A percentile compares a stretch with the other conserved stretches of the same genome.
Conservation (phyloP, 2,888 invertebrate species). For the Lamellibrachia columna region DNA sequence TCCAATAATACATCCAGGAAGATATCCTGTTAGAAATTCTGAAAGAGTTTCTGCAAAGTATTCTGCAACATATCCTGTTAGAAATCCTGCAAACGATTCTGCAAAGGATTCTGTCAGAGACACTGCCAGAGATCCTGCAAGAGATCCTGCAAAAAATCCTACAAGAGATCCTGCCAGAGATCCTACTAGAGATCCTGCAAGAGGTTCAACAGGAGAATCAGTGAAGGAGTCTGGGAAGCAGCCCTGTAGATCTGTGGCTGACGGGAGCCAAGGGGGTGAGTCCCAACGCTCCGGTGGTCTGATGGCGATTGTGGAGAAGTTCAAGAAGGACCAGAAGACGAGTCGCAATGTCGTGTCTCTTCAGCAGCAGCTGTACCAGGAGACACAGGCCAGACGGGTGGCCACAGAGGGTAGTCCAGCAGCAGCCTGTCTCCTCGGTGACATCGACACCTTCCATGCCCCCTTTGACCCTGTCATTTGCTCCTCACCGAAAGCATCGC, state of each 20-base stretch:
- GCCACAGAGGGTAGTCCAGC: slow-evolving; percentile 13
- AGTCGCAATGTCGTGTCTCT: slow-evolving; percentile 28
- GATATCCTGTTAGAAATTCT: not conserved
- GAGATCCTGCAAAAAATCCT: not conserved
- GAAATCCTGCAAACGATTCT: not conserved
- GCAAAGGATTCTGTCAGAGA: not conserved
- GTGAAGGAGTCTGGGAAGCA: not conserved
- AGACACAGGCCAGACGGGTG: not conserved
- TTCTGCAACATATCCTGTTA: not conserved
- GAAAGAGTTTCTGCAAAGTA: not conserved
- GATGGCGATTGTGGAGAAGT: slow-evolving; percentile 27
- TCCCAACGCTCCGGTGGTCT: slow-evolving; percentile 18
- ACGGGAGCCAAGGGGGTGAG: slow-evolving; percentile 23
- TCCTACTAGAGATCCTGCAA: not conserved
- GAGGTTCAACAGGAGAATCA: not conserved
- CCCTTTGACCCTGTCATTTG: slow-evolving; percentile 22
- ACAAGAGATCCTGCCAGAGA: not conserved
- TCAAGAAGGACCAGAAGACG: slow-evolving; percentile 24
- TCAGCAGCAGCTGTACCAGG: slow-evolving; percentile 36
- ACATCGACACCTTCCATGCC: slow-evolving; percentile 19
- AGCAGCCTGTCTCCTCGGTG: slow-evolving; percentile 8
- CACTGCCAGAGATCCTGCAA: not conserved
- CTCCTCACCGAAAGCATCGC: slow-evolving; percentile 21
- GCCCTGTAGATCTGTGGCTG: not conserved
- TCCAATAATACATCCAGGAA: not conserved